Base-by-base conservation (phyloP, 2,888 invertebrate species). In the Caenorhabditis sulstoni region DNA sequence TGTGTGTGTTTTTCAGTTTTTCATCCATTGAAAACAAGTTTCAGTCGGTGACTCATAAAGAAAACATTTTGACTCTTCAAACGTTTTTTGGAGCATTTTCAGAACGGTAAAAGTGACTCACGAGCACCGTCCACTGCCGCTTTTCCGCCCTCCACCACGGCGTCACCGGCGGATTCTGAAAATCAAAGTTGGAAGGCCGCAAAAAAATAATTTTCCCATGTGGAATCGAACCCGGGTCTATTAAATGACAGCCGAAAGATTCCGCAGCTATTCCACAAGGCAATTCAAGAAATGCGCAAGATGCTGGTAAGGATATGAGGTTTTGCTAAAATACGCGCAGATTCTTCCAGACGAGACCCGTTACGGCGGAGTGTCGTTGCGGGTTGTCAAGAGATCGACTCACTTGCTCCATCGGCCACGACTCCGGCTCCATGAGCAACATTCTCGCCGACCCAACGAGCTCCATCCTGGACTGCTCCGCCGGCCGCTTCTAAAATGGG, bases 361-460 rank as follows among this genome's bases (percentile, higher is more conserved):
- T n/a, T n/a, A n/a, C n/a, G n/a, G n/a, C n/a, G n/a, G n/a, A n/a
- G n/a, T n/a, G n/a, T n/a, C n/a, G n/a, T n/a, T n/a, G n/a, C n/a
- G n/a, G n/a, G n/a, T n/a, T n/a, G n/a, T n/a, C n/a, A n/a, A n/a
- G n/a, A n/a, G n/a, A n/a, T 37, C 37, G 11, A 67, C 76, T 76
- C n/a, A 76, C 76, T 76, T 14, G 77, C 77, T 77, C 71, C 77
- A 41, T 73, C 78, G 1, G 39, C 67, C 2, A 61, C 53, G 1
- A 20, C 35, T 14, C 45, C 53, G 29, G 59, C 70, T 45, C 70
- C 70, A 14, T 50, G 23, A 29, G 58, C 58, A 20, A 57, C 57
- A 14, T 57, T 57, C 1, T 57, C 57, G 12, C 57, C 41, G 22
- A 57, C 57, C 39, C 39, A 57, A 3, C 41, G 57, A 9, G 20